Evolutionary conservation across 2,113 vertebrate species (phyloP).

Genomic region (Megalops atlanticus): DNA sequence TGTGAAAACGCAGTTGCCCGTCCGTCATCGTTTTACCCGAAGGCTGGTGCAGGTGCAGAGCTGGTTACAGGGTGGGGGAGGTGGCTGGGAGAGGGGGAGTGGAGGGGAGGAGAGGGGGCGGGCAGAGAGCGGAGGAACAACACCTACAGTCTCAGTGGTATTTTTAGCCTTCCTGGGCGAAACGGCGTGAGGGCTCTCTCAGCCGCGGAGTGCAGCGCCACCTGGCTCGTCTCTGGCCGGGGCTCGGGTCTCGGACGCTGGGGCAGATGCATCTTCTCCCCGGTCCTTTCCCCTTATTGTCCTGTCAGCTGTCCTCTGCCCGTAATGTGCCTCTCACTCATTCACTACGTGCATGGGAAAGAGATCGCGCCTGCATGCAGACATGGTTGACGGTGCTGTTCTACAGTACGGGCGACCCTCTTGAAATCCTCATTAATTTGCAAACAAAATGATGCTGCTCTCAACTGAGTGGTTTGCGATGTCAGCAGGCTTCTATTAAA

Average conservation of each 20-base stretch:
- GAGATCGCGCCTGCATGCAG: not conserved
- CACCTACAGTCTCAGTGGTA: not conserved
- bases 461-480: not conserved
- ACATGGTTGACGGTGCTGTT: not conserved
- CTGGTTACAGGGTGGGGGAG: not conserved
- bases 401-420: not conserved
- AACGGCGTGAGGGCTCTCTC: not conserved
- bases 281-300: not conserved
- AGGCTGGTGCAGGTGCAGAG: not conserved
- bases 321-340: not conserved
- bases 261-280: not conserved
- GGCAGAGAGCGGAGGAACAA: not conserved
- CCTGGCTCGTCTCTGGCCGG: not conserved
- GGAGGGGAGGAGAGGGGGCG: not conserved
- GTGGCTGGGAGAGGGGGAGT: not conserved
- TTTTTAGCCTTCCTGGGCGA: slow-evolving; percentile 18
- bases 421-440: not conserved
- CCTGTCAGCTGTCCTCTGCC: not conserved
- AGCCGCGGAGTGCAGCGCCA: not conserved
- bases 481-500: not conserved
- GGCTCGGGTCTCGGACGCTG: not conserved
- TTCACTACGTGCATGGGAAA: not conserved
- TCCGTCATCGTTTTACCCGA: not conserved
- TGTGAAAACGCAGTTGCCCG: not conserved
- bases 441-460: not conserved